Base-by-base conservation (phyloP, 2,113 vertebrate species). In the Lepus europaeus region DNA sequence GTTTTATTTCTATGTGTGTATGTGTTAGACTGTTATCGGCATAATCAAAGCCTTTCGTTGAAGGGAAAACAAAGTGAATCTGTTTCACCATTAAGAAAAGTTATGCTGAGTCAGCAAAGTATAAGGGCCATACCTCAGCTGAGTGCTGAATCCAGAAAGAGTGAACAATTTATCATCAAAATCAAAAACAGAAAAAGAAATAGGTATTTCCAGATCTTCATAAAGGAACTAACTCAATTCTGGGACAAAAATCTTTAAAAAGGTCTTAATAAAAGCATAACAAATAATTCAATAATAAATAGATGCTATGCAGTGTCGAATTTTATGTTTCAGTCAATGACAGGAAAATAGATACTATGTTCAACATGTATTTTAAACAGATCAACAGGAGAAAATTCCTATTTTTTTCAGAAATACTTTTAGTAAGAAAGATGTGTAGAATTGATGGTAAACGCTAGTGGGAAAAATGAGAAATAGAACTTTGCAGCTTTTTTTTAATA, bases 301-400 rank as follows among this genome's bases (percentile, higher is more conserved):
- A 89, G 12, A 10, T 79, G 2, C 12, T 31, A 1, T n/a, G 23
- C 7, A 70, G 19, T 31, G n/a, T 51, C 36, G 83, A 81, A 6
- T 72, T 76, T 66, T 49, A 88, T 13, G 49, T 8, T 80, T 88
- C 22, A 96, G 20, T 51, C 70, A 10, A 33, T 12, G 25, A 69
- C 10, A 63, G 79, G 74, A 49, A 73, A 36, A 93, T 86, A 76
- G 10, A 45, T 70, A 59, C 17, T 83, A 53, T 27, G 4, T 79
- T 77, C 39, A 89, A 96, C 91, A 89, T 31, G n/a, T 31, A 94
- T 36, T 90, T 92, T 78, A 80, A 84, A 68, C 8, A 79, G 36
- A 66, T 72, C 20, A 93, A n/a, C 23, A 63, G 1, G 27, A 87
- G 45, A 95, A 79, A 80, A 29, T 70, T 89, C 39, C 36, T 17